Evolutionary conservation across 1,140 invertebrate genomes (phyloP).

Genomic region (Panagrolaimus sp.): DNA sequence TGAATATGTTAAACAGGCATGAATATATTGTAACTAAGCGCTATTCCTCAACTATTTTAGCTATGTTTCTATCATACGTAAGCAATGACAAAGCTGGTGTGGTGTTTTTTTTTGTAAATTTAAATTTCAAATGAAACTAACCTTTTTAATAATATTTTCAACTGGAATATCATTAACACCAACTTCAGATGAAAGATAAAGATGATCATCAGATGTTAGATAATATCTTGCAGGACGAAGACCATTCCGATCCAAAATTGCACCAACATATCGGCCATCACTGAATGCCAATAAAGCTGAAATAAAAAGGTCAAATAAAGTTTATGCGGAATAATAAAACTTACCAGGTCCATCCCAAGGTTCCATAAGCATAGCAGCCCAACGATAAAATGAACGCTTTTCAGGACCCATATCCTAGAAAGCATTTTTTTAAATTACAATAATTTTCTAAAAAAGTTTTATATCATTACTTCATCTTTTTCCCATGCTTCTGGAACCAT

Average conservation of each 20-base stretch:
- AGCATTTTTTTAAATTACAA: background rate
- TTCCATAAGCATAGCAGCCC: constrained; percentile 94
- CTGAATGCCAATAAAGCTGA: constrained; percentile 91
- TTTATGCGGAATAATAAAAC: constrained; percentile 1
- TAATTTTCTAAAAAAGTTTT: constrained; percentile 6
- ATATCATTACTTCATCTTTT: constrained; percentile 68
- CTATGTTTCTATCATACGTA: background rate
- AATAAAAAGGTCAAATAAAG: constrained; percentile 24
- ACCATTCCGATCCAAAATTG: constrained; percentile 84
- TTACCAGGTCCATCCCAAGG: constrained; percentile 85
- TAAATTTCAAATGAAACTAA: constrained; percentile 59
- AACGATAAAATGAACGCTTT: constrained; percentile 91
- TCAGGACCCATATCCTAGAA: constrained; percentile 74
- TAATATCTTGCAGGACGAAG: constrained; percentile 93
- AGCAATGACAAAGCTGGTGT: background rate
- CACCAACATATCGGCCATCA: constrained; percentile 92
- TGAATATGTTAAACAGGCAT: too few species aligned
- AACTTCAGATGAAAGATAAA: constrained; percentile 98
- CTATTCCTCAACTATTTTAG: too few species aligned
- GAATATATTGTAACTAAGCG: too few species aligned
- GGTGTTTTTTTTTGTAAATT: background rate
- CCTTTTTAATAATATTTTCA: constrained; percentile 81
- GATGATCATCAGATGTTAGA: constrained; percentile 83
- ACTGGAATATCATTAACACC: constrained; percentile 90
- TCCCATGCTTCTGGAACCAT: constrained; percentile 99